phyloP scores from a whole-genome alignment of 2,888 invertebrate genomes.

The Subacronicta megacephala region DNA sequence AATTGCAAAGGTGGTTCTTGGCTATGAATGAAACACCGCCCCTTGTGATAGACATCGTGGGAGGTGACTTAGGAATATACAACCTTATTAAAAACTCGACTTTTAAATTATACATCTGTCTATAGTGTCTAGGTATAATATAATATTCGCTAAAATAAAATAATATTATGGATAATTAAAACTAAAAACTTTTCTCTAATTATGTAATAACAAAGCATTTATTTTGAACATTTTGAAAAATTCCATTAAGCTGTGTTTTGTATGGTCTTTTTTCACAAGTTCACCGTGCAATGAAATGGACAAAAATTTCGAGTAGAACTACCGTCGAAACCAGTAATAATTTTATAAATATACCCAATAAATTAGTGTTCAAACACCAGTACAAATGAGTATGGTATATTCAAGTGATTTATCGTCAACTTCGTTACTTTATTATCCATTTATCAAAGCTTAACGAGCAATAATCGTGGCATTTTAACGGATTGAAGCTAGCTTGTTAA shows the following conservation, averaged over 20 bases:
- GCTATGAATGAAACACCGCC: slow-evolving; percentile 5
- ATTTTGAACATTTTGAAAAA: no score
- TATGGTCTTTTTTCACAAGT: no score
- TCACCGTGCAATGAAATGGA: no score
- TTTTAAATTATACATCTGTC: no score
- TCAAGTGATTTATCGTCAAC: slow-evolving; percentile 71
- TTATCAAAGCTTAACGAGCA: slow-evolving; percentile 82
- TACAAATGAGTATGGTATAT: slow-evolving; percentile 60
- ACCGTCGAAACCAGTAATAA: slow-evolving; percentile 26
- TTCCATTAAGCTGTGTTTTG: neutral
- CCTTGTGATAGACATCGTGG: neutral
- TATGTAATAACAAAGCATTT: no score
- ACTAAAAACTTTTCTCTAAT: no score
- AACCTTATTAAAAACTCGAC: neutral
- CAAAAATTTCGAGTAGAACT: slow-evolving; percentile 11
- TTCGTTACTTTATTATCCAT: slow-evolving; percentile 81
- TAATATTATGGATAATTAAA: no score
- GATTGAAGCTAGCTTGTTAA: slow-evolving; percentile 73
- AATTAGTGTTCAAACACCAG: slow-evolving; percentile 44
- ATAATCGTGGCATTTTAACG: slow-evolving; percentile 76
- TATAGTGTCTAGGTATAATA: no score
- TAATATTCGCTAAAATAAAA: no score
- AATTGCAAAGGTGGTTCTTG: slow-evolving; percentile 19
- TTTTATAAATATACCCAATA: slow-evolving; percentile 45
- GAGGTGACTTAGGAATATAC: neutral